A percentile compares a stretch with the other conserved stretches of the same genome.
Evolutionary conservation across 1,140 invertebrate genomes (phyloP).

Genomic region (Radopholus similis): DNA sequence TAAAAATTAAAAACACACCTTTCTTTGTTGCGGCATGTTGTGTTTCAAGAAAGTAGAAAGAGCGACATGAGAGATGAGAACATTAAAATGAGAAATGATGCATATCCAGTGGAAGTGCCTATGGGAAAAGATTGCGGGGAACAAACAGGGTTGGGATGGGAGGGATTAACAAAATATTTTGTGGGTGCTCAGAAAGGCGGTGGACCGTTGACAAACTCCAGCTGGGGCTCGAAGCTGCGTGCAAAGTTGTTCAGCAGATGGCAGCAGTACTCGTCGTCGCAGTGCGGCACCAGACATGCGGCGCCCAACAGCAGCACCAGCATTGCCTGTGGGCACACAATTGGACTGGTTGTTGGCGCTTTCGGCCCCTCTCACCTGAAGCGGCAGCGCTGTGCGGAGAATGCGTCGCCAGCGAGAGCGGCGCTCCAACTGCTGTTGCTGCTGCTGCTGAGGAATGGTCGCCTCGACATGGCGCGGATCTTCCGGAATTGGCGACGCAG

Average conservation of each 20-base stretch:
- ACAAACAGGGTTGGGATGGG: background rate
- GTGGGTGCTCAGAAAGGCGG: slow-evolving; percentile 48
- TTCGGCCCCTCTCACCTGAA: slow-evolving; percentile 36
- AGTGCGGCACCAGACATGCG: slow-evolving; percentile 54
- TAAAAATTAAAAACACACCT: too few relatives aligned
- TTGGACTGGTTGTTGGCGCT: background rate
- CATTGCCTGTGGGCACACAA: slow-evolving; percentile 44
- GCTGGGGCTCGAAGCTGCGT: slow-evolving; percentile 45
- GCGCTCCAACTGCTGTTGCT: slow-evolving; percentile 25
- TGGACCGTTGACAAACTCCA: slow-evolving; percentile 53
- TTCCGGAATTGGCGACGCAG: slow-evolving; percentile 2
- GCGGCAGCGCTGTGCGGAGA: slow-evolving; percentile 52
- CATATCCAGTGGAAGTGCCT: too few relatives aligned
- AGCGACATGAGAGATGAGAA: too few relatives aligned
- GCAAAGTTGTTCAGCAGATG: slow-evolving; percentile 56
- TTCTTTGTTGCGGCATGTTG: too few relatives aligned
- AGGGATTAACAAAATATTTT: background rate
- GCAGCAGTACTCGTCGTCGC: slow-evolving; percentile 57
- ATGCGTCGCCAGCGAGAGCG: slow-evolving; percentile 51
- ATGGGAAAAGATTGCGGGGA: background rate
- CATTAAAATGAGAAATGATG: too few relatives aligned
- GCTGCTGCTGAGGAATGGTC: too few relatives aligned
- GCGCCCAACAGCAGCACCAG: slow-evolving; percentile 52
- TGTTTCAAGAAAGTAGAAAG: too few relatives aligned
- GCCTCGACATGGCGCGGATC: slow-evolving; percentile 3